A percentile compares a stretch with the other conserved stretches of the same genome.
phyloP scores from a whole-genome alignment of 2,888 invertebrate species.

The Lucinisca nassula region DNA sequence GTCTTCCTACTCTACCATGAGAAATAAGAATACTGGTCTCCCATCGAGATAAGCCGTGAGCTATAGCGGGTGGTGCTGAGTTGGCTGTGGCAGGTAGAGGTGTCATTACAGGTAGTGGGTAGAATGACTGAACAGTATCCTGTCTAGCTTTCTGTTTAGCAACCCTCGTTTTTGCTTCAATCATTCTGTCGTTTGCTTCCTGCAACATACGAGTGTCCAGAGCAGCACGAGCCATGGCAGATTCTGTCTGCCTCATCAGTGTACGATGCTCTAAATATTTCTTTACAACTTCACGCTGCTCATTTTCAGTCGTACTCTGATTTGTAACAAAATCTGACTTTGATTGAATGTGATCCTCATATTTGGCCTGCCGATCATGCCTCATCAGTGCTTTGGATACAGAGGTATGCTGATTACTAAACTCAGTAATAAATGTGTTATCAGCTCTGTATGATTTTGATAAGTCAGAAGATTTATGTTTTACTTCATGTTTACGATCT shows the following conservation, averaged over 20 bases:
- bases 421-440: slow-evolving; percentile 84
- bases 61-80: slow-evolving; percentile 65
- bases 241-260: slow-evolving; percentile 86
- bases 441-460: slow-evolving; percentile 77
- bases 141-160: slow-evolving; percentile 82
- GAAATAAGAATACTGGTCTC: slow-evolving; percentile 73
- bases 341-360: slow-evolving; percentile 77
- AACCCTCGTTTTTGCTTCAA: slow-evolving; percentile 82
- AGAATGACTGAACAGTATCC: slow-evolving; percentile 80
- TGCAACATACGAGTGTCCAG: slow-evolving; percentile 84
- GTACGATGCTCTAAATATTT: slow-evolving; percentile 86
- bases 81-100: slow-evolving; percentile 61
- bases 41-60: slow-evolving; percentile 74
- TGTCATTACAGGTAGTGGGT: slow-evolving; percentile 78
- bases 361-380: slow-evolving; percentile 84
- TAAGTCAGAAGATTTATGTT: slow-evolving; percentile 75
- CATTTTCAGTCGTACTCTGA: slow-evolving; percentile 73
- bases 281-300: slow-evolving; percentile 84
- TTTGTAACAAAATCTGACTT: slow-evolving; percentile 73
- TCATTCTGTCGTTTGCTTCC: slow-evolving; percentile 85
- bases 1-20: slow-evolving; percentile 78
- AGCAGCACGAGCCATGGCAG: slow-evolving; percentile 82
- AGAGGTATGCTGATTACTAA: slow-evolving; percentile 86
- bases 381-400: slow-evolving; percentile 86
- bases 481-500: slow-evolving; percentile 79